phyloP scores from a whole-genome alignment of 64 coral and sea anemone genomes.

The Anthopleura sola region DNA sequence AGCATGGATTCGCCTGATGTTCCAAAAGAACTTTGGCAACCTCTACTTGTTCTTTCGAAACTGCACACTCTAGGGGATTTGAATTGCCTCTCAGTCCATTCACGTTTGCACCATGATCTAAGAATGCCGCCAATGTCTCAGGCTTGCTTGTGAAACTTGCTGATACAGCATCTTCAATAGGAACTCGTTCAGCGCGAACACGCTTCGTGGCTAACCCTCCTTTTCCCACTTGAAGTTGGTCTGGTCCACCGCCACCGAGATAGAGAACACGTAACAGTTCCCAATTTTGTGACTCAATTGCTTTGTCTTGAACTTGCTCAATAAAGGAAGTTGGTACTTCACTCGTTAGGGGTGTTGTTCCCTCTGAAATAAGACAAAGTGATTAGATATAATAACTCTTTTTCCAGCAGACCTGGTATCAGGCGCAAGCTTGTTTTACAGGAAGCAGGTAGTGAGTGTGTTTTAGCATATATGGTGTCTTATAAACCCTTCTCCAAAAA shows the following conservation, averaged over 20 bases:
- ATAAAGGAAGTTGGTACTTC: slow-evolving; percentile 13
- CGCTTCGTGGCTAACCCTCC: slow-evolving; percentile 57
- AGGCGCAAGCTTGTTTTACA: too few species aligned
- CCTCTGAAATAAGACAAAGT: slow-evolving; percentile 3
- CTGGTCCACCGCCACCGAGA: slow-evolving; percentile 47
- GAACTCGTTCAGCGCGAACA: slow-evolving; percentile 28
- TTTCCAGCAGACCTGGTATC: too few species aligned
- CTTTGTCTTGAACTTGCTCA: slow-evolving; percentile 38
- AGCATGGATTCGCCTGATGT: slow-evolving; percentile 20
- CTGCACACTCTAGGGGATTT: slow-evolving; percentile 40
- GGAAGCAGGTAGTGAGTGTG: too few species aligned
- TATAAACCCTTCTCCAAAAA: too few species aligned
- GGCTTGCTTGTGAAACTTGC: slow-evolving; percentile 20
- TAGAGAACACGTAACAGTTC: slow-evolving; percentile 29
- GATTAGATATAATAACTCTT: background rate
- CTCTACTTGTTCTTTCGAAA: slow-evolving; percentile 38
- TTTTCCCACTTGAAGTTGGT: background rate
- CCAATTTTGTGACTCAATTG: slow-evolving; percentile 31
- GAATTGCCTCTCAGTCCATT: slow-evolving; percentile 48
- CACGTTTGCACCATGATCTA: slow-evolving; percentile 55
- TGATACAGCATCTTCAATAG: slow-evolving; percentile 45
- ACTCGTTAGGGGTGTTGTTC: slow-evolving; percentile 19
- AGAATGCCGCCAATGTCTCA: slow-evolving; percentile 15
- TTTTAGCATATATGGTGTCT: too few species aligned
- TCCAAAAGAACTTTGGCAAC: slow-evolving; percentile 38